phyloP scores from a whole-genome alignment of 2,888 invertebrate genomes.

The Drosophila mimica region DNA sequence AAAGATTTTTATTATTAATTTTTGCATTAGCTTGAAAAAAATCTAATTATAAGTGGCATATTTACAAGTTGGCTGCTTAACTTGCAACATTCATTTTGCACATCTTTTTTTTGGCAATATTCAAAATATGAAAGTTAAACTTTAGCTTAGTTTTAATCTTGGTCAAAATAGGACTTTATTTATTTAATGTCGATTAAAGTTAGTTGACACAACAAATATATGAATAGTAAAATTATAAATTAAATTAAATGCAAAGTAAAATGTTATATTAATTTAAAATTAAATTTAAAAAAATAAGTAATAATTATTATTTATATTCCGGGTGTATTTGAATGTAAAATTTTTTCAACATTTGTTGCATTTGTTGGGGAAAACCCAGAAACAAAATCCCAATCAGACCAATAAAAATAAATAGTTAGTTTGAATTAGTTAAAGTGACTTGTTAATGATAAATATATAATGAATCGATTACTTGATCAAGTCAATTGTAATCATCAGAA shows the following conservation, averaged over 20 bases:
- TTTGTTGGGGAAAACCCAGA: too few species aligned
- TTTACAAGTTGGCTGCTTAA: constrained; percentile 4
- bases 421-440: neutral
- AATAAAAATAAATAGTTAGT: neutral
- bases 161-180: neutral
- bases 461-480: neutral
- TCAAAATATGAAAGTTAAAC: neutral
- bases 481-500: neutral
- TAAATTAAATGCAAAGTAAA: too few species aligned
- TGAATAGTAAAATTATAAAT: neutral
- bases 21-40: constrained; percentile 14
- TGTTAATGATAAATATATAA: neutral
- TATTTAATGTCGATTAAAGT: neutral
- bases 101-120: neutral
- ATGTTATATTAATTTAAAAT: too few species aligned
- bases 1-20: constrained; percentile 47
- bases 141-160: neutral
- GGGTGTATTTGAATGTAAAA: too few species aligned
- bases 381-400: too few species aligned
- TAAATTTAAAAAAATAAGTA: too few species aligned
- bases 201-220: neutral
- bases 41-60: constrained; percentile 10
- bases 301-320: too few species aligned
- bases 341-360: too few species aligned
- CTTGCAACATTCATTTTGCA: neutral